phyloP scores from a whole-genome alignment of 2,888 invertebrate species.

The Nematopogon swammerdamellus region DNA sequence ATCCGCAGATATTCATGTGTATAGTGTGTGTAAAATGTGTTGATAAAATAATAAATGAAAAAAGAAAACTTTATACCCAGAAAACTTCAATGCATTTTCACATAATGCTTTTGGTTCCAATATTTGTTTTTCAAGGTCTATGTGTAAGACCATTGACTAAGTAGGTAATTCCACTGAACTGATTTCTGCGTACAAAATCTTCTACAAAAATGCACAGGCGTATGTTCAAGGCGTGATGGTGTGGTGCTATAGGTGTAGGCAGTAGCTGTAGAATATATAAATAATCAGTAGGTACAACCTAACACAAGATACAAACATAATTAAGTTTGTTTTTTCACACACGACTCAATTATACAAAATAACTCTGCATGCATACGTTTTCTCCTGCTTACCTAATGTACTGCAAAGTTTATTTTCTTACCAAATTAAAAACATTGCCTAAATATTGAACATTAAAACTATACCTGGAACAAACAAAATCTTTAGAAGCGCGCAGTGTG shows the following conservation, averaged over 20 bases:
- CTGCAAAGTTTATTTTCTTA: not conserved
- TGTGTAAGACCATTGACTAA: too few relatives aligned
- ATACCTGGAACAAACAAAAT: not conserved
- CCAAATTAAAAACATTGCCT: not conserved
- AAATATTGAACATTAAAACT: not conserved
- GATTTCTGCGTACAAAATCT: too few relatives aligned
- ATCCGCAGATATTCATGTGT: too few relatives aligned
- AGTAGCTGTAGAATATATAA: not conserved
- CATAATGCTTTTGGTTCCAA: too few relatives aligned
- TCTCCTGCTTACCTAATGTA: conserved; percentile 4
- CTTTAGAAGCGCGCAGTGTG: not conserved
- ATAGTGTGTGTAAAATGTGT: too few relatives aligned
- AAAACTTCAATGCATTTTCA: too few relatives aligned
- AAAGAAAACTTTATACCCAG: too few relatives aligned
- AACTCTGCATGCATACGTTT: conserved; percentile 10
- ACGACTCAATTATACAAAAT: not conserved
- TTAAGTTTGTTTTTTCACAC: not conserved
- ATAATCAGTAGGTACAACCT: not conserved
- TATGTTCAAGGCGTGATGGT: not conserved
- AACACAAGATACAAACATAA: not conserved
- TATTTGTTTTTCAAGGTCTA: too few relatives aligned
- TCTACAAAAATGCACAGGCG: not conserved
- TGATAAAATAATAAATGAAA: too few relatives aligned
- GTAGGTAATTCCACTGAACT: too few relatives aligned
- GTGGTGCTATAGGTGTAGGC: not conserved